A percentile compares a stretch with the other conserved stretches of the same genome.
phyloP scores from a whole-genome alignment of 2,113 vertebrate genomes.

The Protobothrops mucrosquamatus region DNA sequence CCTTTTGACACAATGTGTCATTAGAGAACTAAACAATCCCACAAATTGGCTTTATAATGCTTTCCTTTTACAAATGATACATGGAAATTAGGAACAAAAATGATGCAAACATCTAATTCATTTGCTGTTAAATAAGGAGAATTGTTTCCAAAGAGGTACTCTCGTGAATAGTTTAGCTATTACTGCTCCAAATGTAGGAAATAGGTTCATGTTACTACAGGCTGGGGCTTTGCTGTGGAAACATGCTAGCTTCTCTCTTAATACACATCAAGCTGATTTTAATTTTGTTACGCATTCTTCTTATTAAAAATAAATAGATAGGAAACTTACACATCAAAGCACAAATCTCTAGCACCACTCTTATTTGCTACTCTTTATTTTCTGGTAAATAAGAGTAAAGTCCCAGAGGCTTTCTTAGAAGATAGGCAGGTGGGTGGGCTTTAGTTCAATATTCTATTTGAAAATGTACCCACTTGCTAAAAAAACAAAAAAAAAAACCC shows the following conservation, averaged over 20 bases:
- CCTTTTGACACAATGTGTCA: background rate
- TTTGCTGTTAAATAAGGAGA: conserved; percentile 29
- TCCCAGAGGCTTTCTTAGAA: background rate
- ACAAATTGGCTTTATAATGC: background rate
- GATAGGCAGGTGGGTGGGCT: background rate
- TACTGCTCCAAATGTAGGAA: conserved; percentile 10
- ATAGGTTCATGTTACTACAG: background rate
- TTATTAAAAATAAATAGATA: background rate
- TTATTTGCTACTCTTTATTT: background rate
- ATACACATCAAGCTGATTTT: background rate
- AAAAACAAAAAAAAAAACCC: background rate
- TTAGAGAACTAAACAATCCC: conserved; percentile 19
- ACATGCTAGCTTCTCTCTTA: background rate
- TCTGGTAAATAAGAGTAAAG: background rate
- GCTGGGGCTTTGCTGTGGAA: background rate
- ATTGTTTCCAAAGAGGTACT: conserved; percentile 30
- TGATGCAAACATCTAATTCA: conserved; percentile 29
- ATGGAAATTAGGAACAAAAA: conserved; percentile 9
- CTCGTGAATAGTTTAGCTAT: conserved; percentile 38
- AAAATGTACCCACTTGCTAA: background rate
- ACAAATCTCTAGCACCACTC: background rate
- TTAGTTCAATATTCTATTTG: background rate
- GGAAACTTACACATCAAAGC: background rate
- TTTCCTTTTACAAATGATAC: conserved; percentile 21
- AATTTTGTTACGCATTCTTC: background rate